Conservation (phyloP, 1,140 invertebrate genomes). For the Sinella curviseta region DNA sequence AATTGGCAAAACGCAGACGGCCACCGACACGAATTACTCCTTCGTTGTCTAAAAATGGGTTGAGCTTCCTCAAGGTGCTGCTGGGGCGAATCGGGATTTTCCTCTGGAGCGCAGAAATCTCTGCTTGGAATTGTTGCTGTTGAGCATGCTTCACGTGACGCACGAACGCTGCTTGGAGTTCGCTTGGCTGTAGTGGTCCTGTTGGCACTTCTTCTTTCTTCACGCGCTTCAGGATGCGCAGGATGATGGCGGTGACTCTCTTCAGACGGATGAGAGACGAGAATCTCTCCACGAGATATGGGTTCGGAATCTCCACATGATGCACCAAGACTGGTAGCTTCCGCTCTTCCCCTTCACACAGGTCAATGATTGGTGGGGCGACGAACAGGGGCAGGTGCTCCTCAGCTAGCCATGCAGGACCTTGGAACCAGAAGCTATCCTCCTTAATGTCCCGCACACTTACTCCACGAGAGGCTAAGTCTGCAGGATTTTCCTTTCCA, state of each 20-base stretch:
- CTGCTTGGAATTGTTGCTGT: background rate
- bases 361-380: background rate
- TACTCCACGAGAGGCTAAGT: slow-evolving; percentile 26
- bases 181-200: background rate
- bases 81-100: background rate
- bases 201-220: too few species aligned
- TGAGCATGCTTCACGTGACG: background rate
- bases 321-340: background rate
- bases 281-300: background rate
- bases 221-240: background rate
- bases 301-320: background rate
- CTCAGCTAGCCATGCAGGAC: slow-evolving; percentile 12
- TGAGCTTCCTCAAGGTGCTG: background rate
- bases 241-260: background rate
- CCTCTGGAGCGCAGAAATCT: background rate
- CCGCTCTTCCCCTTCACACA: background rate
- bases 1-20: background rate
- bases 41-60: background rate
- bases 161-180: background rate
- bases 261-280: background rate
- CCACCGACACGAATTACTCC: background rate
- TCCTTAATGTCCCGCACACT: background rate
- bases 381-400: background rate
- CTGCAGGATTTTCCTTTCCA: slow-evolving; percentile 31
- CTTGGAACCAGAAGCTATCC: background rate